These are phyloP conservation scores for Microchirus variegatus DNA, from an alignment of 2,797 vertebrate genomes.

Conservation along the genomic window DNA sequence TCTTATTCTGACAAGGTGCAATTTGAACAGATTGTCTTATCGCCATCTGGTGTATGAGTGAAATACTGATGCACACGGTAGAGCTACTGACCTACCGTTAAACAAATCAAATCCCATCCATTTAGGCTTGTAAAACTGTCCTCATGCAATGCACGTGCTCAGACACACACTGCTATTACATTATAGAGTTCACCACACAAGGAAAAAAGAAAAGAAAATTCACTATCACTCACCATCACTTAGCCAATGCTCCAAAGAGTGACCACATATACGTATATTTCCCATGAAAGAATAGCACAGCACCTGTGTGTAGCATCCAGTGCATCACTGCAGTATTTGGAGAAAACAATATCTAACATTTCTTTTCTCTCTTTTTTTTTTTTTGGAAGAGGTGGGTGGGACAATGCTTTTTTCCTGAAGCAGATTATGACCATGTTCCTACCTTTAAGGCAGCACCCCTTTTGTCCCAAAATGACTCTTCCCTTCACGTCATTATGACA, in stretches of 20 bases:
- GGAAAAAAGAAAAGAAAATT: not conserved
- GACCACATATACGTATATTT: not conserved
- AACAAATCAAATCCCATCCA: constrained; percentile 4
- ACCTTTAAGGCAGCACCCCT: constrained; percentile 71
- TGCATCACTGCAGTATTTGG: not conserved
- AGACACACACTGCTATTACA: not conserved
- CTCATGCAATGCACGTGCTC: not conserved
- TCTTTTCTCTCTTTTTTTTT: not conserved
- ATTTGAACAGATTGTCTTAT: constrained; percentile 54
- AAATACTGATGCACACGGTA: constrained; percentile 28
- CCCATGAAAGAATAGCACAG: not conserved
- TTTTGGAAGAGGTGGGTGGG: not conserved
- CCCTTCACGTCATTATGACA: constrained; percentile 70
- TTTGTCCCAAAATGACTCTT: constrained; percentile 67
- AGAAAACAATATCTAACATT: constrained; percentile 10
- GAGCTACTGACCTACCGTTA: constrained; percentile 6
- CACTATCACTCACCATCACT: not conserved
- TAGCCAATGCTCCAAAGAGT: not conserved
- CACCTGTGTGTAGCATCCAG: not conserved
- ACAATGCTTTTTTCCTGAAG: constrained; percentile 9
- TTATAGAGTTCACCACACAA: not conserved
- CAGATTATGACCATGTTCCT: constrained; percentile 47
- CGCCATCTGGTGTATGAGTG: constrained; percentile 70
- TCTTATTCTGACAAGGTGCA: constrained; percentile 28
- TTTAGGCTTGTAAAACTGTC: not conserved